Evolutionary conservation across 2,888 invertebrate genomes (phyloP), one percentile per base, ranked within the genome.

Genomic region (Thymelicus lineola): DNA sequence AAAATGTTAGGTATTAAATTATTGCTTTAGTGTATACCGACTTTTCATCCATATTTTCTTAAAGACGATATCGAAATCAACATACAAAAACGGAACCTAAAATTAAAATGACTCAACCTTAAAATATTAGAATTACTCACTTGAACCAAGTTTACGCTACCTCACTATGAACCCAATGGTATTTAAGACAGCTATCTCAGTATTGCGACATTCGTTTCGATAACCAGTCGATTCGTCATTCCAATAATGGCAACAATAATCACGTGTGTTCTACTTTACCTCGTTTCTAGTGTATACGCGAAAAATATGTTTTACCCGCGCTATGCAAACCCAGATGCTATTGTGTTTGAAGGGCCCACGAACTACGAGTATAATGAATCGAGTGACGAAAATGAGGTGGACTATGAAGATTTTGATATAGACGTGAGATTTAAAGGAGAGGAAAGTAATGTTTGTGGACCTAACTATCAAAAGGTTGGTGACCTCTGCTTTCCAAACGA

Each of bases 341-440:
- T 90, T 12, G 87, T 84, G 0, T 90, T 89, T 57, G 83, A 84
- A 0, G 90, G 82, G 1, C 88, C 87, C 0, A 90, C 89, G 0
- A 90, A 89, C 73, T 82, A 79, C 45, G 28, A 28, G 28, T 28
- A 28, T 28, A 71, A 76, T 42, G 68, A 71, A 12, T 65, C 55
- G 14, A 45, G 67, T 28, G 73, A 73, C 0, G 74, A 77, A 15
- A 82, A 82, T 45, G 79, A 83, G 61, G 78, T 83, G 4, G 77
- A 77, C 0, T 79, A 80, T 10, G 79, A 79, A 59, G 74, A 80
- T 68, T 78, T 80, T 35, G 76, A 77, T 2, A 66, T 80, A 28
- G 76, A 80, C n/a, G 71, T 76, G 7, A 74, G 83, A 2, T 75
- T 77, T 7, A 36, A 42, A 3, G 62, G 42, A 63, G 72, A 38